A percentile compares a stretch with the other conserved stretches of the same genome.
Conservation (phyloP, 2,888 invertebrate species). For the Clivina fossor region DNA sequence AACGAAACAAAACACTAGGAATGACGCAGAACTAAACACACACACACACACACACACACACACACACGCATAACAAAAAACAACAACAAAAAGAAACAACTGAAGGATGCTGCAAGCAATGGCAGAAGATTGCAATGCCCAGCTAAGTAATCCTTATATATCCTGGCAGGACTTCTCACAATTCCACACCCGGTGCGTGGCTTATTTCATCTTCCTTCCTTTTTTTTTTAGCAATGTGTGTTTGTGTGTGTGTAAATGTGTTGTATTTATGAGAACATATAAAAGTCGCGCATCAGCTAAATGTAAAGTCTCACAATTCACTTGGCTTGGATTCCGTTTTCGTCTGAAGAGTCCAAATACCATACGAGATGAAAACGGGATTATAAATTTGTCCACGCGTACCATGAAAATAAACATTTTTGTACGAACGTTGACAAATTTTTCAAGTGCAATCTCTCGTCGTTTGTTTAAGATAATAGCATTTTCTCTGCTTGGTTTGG, state of each 20-base stretch:
- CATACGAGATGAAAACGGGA: no score
- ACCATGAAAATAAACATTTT: no score
- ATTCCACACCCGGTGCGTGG: neutral
- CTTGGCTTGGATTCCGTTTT: conserved; percentile 1
- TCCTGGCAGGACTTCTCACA: neutral
- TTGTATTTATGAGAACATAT: conserved; percentile 17
- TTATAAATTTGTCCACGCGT: no score
- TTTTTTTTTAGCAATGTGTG: neutral
- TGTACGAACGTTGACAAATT: no score
- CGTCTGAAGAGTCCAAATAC: no score
- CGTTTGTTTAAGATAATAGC: no score
- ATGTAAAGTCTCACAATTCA: conserved; percentile 8
- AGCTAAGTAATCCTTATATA: conserved; percentile 18
- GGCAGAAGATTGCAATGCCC: conserved; percentile 14
- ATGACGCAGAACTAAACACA: no score
- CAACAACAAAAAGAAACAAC: conserved; percentile 4
- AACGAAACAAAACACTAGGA: neutral
- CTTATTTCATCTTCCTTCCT: neutral
- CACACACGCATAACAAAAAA: neutral
- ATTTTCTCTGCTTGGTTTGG: no score
- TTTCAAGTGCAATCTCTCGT: no score
- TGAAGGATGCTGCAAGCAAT: conserved; percentile 5
- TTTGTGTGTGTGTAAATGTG: neutral
- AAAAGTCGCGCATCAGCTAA: conserved; percentile 12
- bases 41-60: no score